A percentile compares a stretch with the other conserved stretches of the same genome.
phyloP scores from a whole-genome alignment of 2,888 invertebrate genomes.

The Phymatocera aterrima region DNA sequence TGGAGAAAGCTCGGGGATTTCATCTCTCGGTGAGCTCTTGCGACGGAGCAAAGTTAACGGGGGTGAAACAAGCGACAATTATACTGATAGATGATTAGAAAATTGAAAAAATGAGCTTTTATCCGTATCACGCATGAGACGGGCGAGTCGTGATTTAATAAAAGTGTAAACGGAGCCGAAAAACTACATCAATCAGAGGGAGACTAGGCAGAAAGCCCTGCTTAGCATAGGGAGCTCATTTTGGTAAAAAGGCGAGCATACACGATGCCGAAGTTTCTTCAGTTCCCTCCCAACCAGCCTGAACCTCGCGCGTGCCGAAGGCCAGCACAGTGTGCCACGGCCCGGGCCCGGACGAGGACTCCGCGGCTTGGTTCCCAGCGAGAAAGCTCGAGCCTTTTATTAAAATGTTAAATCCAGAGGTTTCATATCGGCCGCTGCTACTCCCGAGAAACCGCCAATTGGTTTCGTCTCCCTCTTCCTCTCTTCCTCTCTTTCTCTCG shows the following conservation, averaged over 20 bases:
- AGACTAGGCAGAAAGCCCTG: slow-evolving; percentile 55
- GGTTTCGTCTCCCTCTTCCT: slow-evolving; percentile 21
- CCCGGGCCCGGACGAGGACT: neutral
- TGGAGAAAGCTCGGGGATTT: neutral
- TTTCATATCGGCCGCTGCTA: slow-evolving; percentile 3
- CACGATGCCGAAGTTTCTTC: slow-evolving; percentile 17
- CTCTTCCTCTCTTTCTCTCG: neutral
- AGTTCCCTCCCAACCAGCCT: neutral
- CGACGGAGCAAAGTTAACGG: no score
- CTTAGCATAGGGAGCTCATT: slow-evolving; percentile 62
- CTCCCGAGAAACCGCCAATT: slow-evolving; percentile 6
- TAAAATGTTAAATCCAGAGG: slow-evolving; percentile 36
- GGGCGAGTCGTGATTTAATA: slow-evolving; percentile 49
- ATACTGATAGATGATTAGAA: no score
- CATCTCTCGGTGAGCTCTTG: no score
- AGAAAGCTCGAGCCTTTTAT: slow-evolving; percentile 30
- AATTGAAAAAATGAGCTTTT: neutral
- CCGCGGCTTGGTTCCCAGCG: neutral
- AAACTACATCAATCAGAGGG: slow-evolving; percentile 56
- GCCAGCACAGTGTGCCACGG: slow-evolving; percentile 14
- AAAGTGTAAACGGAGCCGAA: slow-evolving; percentile 53
- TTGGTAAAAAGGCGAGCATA: slow-evolving; percentile 19
- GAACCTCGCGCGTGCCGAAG: slow-evolving; percentile 12
- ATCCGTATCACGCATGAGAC: slow-evolving; percentile 5
- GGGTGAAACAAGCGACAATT: no score